Evolutionary conservation across 2,113 vertebrate species (phyloP).

Genomic region (Gallinago jamesoni): DNA sequence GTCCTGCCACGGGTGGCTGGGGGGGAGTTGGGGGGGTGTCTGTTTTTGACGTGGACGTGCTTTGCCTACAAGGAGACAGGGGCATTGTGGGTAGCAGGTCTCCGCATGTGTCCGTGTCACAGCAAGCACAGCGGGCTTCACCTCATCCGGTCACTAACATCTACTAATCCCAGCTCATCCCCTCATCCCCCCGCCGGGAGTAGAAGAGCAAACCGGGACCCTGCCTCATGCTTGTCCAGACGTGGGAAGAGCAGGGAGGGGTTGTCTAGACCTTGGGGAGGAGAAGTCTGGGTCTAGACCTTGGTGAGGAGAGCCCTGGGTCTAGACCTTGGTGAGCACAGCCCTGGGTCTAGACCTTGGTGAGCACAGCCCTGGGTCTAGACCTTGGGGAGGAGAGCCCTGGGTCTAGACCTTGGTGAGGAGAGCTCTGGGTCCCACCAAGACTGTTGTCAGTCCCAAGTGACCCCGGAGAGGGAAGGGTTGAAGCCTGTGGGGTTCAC

Average conservation of each 20-base stretch:
- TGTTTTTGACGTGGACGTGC: not conserved
- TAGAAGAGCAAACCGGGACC: not conserved
- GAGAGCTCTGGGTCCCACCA: not conserved
- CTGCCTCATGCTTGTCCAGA: not conserved
- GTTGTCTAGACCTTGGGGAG: not conserved
- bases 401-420: fast-evolving
- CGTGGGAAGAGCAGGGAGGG: not conserved
- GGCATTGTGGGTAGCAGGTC: not conserved
- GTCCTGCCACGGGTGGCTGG: not conserved
- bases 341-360: no score
- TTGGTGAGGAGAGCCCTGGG: no score
- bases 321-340: no score
- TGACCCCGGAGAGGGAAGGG: not conserved
- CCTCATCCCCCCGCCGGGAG: not conserved
- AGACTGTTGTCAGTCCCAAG: not conserved
- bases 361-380: not conserved
- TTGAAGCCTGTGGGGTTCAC: no score
- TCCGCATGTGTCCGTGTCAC: not conserved
- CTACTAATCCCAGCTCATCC: not conserved
- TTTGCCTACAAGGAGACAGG: conserved; percentile 61
- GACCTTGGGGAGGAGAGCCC: no score
- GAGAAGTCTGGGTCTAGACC: not conserved
- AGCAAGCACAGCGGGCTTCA: not conserved
- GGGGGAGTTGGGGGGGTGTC: not conserved
- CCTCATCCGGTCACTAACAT: conserved; percentile 7